These are phyloP conservation scores for Glossophaga mutica DNA, from an alignment of 2,797 vertebrate genomes.

Conservation along the genomic window DNA sequence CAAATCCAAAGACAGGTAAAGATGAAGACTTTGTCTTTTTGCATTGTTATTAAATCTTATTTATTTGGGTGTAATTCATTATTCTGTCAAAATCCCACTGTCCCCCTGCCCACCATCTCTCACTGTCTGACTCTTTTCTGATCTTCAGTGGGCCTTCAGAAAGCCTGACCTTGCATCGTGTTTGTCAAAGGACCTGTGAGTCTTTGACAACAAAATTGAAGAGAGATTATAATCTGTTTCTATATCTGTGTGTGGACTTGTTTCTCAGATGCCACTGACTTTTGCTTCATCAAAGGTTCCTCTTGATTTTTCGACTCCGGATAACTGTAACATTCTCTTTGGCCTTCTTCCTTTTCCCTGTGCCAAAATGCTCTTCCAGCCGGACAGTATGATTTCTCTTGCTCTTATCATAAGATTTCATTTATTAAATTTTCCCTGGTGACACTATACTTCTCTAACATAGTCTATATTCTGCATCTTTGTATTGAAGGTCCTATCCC, in stretches of 20 bases:
- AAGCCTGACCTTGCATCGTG: background rate
- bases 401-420: background rate
- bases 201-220: background rate
- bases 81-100: background rate
- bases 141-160: background rate
- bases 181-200: background rate
- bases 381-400: background rate
- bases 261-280: constrained; percentile 28
- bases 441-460: background rate
- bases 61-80: constrained; percentile 65
- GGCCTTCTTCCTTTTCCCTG: background rate
- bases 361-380: constrained; percentile 12
- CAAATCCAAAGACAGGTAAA: constrained; percentile 68
- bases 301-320: constrained; percentile 26
- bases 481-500: background rate
- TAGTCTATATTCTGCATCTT: background rate
- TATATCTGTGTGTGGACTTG: background rate
- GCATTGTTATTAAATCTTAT: constrained; percentile 58
- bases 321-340: constrained; percentile 18
- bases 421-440: background rate
- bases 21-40: constrained; percentile 65
- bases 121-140: background rate
- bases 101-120: background rate
- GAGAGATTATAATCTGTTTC: constrained; percentile 29
- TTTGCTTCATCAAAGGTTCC: background rate